Evolutionary conservation across 2,888 invertebrate species (phyloP).

Genomic region (Phorcus lineatus): DNA sequence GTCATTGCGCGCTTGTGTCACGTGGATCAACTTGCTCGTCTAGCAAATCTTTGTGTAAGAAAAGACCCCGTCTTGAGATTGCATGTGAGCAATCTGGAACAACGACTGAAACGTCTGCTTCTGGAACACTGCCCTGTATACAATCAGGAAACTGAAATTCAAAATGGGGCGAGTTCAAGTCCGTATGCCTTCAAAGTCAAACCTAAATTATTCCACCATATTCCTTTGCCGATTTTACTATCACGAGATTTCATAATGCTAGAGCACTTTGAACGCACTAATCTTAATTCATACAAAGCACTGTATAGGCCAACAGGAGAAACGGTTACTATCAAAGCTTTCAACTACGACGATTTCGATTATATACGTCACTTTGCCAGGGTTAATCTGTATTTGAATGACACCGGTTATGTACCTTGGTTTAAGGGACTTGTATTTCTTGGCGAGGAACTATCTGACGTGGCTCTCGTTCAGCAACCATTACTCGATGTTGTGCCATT

Average conservation of each 20-base stretch:
- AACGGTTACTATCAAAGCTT: background rate
- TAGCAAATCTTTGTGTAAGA: background rate
- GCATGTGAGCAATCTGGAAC: background rate
- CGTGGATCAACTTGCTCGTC: background rate
- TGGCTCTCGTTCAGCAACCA: background rate
- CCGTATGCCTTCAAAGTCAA: background rate
- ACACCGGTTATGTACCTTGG: background rate
- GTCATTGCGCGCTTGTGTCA: background rate
- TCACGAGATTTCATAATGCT: background rate
- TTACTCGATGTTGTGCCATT: background rate
- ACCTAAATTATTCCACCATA: background rate
- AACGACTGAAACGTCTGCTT: background rate
- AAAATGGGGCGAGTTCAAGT: background rate
- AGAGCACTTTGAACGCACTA: too few species aligned
- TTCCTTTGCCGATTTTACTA: background rate
- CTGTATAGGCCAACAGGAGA: background rate
- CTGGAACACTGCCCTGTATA: background rate
- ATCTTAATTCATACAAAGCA: background rate
- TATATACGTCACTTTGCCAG: slow-evolving; percentile 14
- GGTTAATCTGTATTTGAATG: slow-evolving; percentile 4
- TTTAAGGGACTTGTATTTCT: background rate
- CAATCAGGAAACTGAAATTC: background rate
- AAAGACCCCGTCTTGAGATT: background rate
- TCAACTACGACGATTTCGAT: background rate
- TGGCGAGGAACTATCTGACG: background rate